phyloP scores from a whole-genome alignment of 2,888 invertebrate genomes.

The Athripsodes cinereus region DNA sequence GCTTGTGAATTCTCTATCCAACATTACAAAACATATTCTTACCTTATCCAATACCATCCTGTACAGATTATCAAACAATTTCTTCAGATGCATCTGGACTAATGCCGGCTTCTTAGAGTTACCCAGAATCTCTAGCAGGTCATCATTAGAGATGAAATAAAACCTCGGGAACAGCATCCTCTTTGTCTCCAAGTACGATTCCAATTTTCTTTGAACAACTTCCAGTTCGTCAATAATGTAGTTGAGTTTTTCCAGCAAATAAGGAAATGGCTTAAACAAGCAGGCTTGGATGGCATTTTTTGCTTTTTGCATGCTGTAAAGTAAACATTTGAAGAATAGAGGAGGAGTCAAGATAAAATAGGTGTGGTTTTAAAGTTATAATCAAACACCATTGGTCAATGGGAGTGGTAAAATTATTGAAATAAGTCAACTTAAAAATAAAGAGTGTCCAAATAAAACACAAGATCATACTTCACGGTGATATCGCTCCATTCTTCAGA shows the following conservation, averaged over 20 bases:
- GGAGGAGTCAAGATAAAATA: no score
- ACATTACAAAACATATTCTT: conserved; percentile 30
- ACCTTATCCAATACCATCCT: conserved; percentile 64
- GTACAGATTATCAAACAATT: conserved; percentile 81
- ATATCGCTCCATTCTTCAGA: conserved; percentile 67
- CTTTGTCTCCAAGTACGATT: conserved; percentile 83
- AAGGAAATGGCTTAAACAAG: conserved; percentile 53
- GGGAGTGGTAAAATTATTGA: no score
- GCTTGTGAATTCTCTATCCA: background rate
- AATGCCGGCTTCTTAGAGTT: conserved; percentile 78
- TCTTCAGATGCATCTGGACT: conserved; percentile 81
- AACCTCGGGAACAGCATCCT: conserved; percentile 78
- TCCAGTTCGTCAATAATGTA: conserved; percentile 72
- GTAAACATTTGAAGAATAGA: no score
- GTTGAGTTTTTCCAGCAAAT: conserved; percentile 61
- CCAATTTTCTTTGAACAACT: conserved; percentile 73
- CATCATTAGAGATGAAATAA: conserved; percentile 60
- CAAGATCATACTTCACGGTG: conserved; percentile 51
- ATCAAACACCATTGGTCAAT: no score
- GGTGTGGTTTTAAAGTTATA: no score
- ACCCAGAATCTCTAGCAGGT: conserved; percentile 77
- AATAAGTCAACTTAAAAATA: no score
- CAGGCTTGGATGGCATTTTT: conserved; percentile 57
- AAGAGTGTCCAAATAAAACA: background rate
- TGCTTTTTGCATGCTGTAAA: conserved; percentile 45